A percentile compares a stretch with the other conserved stretches of the same genome.
Conservation (phyloP, 2,888 invertebrate species). For the Phymatocera aterrima region DNA sequence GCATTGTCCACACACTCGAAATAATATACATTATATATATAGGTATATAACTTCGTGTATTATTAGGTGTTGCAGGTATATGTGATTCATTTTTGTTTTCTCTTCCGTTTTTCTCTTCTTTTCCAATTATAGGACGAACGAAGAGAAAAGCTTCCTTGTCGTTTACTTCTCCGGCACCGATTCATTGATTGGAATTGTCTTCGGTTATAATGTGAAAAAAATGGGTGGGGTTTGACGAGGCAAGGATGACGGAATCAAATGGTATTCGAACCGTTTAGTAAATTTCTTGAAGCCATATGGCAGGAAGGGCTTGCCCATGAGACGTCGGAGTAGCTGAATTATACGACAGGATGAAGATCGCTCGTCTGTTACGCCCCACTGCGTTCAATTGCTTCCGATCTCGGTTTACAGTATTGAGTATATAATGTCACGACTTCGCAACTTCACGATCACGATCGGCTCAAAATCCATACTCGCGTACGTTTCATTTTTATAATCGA, state of each 20-base stretch:
- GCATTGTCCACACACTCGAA: neutral
- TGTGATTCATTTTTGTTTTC: too few relatives aligned
- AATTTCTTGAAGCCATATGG: constrained; percentile 39
- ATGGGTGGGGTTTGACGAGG: constrained; percentile 38
- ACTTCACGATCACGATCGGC: too few relatives aligned
- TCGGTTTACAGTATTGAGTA: constrained; percentile 12
- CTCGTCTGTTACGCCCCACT: constrained; percentile 42
- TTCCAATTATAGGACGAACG: too few relatives aligned
- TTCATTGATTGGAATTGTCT: neutral
- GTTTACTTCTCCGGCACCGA: neutral
- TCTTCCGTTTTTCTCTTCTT: too few relatives aligned
- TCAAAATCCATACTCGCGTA: too few relatives aligned
- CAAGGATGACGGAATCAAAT: constrained; percentile 43
- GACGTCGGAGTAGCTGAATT: constrained; percentile 33
- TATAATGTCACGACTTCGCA: too few relatives aligned
- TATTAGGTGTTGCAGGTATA: too few relatives aligned
- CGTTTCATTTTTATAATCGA: constrained; percentile 6
- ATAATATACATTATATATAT: neutral
- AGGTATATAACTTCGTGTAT: too few relatives aligned
- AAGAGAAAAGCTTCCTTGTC: too few relatives aligned
- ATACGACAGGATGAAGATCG: constrained; percentile 44
- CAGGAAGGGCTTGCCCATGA: constrained; percentile 45
- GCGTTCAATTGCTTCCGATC: constrained; percentile 35
- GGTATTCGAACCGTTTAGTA: constrained; percentile 40
- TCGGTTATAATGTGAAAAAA: neutral